Conservation (phyloP, 2,797 vertebrate species). For the Pteropus rufus region DNA sequence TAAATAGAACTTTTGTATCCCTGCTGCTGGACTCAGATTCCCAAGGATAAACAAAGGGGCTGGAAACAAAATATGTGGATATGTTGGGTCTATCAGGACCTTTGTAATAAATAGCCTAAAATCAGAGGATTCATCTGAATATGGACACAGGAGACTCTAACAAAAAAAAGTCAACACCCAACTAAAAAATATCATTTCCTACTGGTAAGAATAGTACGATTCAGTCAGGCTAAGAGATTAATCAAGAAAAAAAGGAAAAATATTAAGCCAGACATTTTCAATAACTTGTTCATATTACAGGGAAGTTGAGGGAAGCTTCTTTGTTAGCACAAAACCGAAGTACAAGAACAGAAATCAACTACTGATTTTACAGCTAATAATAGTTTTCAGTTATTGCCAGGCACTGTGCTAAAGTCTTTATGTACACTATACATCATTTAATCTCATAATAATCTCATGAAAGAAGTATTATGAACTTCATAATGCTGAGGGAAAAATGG, state of each 20-base stretch:
- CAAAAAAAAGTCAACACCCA: neutral
- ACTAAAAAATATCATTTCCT: constrained; percentile 24
- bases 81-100: neutral
- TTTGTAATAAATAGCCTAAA: constrained; percentile 39
- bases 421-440: neutral
- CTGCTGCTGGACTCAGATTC: constrained; percentile 49
- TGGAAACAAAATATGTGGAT: constrained; percentile 62
- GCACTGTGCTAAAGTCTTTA: neutral
- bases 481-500: neutral
- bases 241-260: neutral
- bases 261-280: neutral
- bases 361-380: neutral
- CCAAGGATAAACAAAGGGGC: constrained; percentile 39
- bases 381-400: neutral
- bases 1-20: constrained; percentile 62
- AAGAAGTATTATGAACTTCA: neutral
- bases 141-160: neutral
- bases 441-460: neutral
- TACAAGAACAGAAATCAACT: neutral
- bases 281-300: neutral
- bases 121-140: constrained; percentile 49
- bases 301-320: neutral
- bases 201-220: neutral
- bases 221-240: neutral
- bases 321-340: neutral